phyloP scores from a whole-genome alignment of 2,113 vertebrate species.

The Muscicapa adusta region DNA sequence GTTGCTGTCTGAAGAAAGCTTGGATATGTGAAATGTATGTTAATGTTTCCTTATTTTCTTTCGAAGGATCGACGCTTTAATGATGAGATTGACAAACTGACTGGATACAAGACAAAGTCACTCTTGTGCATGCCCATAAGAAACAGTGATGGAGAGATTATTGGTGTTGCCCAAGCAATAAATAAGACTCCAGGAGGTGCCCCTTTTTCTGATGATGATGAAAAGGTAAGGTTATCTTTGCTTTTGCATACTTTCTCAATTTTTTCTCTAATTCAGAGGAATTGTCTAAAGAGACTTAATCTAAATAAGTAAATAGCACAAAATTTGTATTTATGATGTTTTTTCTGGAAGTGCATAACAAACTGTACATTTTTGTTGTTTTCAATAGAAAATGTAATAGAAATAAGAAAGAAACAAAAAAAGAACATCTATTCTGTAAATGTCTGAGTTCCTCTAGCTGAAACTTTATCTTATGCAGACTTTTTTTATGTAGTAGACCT shows the following conservation, averaged over 20 bases:
- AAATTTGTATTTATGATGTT: not conserved
- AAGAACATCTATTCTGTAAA: not conserved
- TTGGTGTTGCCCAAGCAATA: slow-evolving; percentile 95
- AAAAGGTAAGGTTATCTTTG: slow-evolving; percentile 82
- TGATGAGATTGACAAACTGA: slow-evolving; percentile 97
- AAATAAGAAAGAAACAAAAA: not conserved
- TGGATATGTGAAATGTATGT: not conserved
- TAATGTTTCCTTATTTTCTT: slow-evolving; percentile 28
- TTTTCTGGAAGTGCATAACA: not conserved
- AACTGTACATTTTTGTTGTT: not conserved
- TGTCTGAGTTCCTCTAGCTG: not conserved
- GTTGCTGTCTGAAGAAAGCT: not conserved
- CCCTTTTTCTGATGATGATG: slow-evolving; percentile 93
- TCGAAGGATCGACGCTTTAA: slow-evolving; percentile 94
- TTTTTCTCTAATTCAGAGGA: not conserved
- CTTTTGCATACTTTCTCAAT: not conserved
- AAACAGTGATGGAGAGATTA: slow-evolving; percentile 94
- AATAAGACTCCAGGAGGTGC: slow-evolving; percentile 91
- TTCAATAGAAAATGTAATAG: not conserved
- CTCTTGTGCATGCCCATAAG: slow-evolving; percentile 95
- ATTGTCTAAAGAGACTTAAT: not conserved
- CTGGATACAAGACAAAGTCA: slow-evolving; percentile 97
- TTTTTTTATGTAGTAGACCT: not conserved
- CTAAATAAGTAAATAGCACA: not conserved
- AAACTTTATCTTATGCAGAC: not conserved